A percentile compares a stretch with the other conserved stretches of the same genome.
Conservation (phyloP, 1,140 invertebrate genomes). For the Lucilia sericata region DNA sequence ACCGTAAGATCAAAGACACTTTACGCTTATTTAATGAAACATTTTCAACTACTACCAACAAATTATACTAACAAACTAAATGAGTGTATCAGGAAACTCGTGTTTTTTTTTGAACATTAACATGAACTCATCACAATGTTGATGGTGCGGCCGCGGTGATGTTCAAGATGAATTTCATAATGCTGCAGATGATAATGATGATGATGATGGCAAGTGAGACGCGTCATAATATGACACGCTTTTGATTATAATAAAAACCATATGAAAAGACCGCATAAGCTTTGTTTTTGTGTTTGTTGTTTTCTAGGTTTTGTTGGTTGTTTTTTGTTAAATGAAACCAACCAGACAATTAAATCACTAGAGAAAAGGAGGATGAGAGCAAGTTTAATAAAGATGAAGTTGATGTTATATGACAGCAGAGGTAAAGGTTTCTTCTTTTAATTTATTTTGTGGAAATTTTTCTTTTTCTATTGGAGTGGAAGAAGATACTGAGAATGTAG, state of each 20-base stretch:
- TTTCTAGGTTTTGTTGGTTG: not conserved
- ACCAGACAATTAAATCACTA: constrained; percentile 37
- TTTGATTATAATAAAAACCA: constrained; percentile 31
- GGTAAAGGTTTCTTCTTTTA: constrained; percentile 22
- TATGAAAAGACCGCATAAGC: constrained; percentile 19
- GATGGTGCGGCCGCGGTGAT: not conserved
- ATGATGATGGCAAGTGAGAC: constrained; percentile 34
- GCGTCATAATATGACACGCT: constrained; percentile 43
- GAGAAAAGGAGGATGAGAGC: not conserved
- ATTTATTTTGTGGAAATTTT: constrained; percentile 9
- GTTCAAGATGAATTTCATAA: not conserved
- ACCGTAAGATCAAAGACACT: constrained; percentile 39
- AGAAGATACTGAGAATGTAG: not conserved
- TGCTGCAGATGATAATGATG: not conserved
- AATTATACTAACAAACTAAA: constrained; percentile 21
- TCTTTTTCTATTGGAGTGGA: not conserved
- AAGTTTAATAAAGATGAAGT: not conserved
- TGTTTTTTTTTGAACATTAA: not conserved
- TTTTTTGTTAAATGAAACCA: not conserved
- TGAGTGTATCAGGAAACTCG: constrained; percentile 29
- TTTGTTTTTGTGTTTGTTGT: not conserved
- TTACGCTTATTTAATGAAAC: constrained; percentile 32
- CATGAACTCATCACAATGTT: constrained; percentile 25
- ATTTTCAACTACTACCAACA: not conserved
- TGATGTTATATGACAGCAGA: constrained; percentile 33